Base-by-base conservation (phyloP, 2,797 vertebrate species). In the Trichosurus vulpecula region DNA sequence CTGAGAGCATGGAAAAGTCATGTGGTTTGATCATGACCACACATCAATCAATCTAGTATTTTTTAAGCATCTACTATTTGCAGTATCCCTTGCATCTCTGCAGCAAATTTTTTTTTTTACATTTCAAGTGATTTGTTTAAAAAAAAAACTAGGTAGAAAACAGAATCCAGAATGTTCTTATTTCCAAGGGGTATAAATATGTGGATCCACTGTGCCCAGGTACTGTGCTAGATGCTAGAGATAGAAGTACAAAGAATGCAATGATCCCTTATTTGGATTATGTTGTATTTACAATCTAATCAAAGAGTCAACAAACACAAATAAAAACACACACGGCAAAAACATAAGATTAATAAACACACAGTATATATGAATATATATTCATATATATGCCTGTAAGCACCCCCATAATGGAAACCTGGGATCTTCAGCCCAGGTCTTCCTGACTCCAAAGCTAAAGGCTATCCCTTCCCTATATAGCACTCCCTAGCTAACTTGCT, bases 181-280 rank as follows among this genome's bases (percentile, higher is more conserved):
- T 90, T 96, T 97, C 94, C 93, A 93, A 94, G 92, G 95, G 96
- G 95, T 95, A 97, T 97, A 97, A 97, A 94, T 94, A 19, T 9
- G 16, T n/a, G n/a, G 5, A 41, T 6, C 16, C 41, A 19, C 14
- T n/a, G 35, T n/a, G 61, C 14, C 58, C 1, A 35, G 31, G 58
- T 4, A 35, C 58, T 61, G 12, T 35, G 31, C 30, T 14, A 3
- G 19, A 19, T 74, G 16, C 61, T 74, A 47, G 8, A 25, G n/a
- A 81, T 61, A 61, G 66, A 41, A 22, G 16, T 41, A 81, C 66
- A 81, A 81, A 81, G n/a, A 81, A 22, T 41, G n/a, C 19, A 81
- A 47, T 25, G n/a, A 81, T 81, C 66, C 19, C n/a, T 41, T 29
- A 41, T 3, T 81, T 41, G n/a, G n/a, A 41, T 47, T 25, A 81